phyloP scores from a whole-genome alignment of 2,797 vertebrate species.

The Peromyscus melanophrys region DNA sequence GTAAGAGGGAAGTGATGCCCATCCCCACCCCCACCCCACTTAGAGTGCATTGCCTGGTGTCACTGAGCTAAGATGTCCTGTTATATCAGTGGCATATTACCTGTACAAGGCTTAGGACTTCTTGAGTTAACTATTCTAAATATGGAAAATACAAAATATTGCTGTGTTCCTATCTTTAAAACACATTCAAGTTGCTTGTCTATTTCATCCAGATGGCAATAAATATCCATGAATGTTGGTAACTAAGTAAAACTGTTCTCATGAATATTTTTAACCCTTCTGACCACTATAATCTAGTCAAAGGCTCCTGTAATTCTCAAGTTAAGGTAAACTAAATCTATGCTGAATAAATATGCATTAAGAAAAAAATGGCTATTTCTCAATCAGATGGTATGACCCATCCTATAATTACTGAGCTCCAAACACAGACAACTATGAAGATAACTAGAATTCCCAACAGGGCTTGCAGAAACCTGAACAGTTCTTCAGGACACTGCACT shows the following conservation, averaged over 20 bases:
- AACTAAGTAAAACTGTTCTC: neutral
- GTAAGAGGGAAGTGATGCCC: too few species aligned
- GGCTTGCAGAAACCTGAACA: neutral
- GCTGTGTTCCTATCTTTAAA: neutral
- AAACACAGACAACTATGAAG: neutral
- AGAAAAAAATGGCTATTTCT: neutral
- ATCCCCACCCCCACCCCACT: neutral
- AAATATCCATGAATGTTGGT: neutral
- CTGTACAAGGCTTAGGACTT: neutral
- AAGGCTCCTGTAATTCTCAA: neutral
- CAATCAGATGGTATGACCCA: neutral
- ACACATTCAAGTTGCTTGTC: neutral
- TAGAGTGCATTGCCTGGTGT: neutral
- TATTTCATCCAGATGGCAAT: neutral
- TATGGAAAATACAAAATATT: neutral
- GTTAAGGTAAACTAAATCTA: neutral
- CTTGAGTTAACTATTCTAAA: constrained; percentile 18
- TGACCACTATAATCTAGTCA: neutral
- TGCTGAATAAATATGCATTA: neutral
- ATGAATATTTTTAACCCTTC: neutral
- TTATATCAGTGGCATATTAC: neutral
- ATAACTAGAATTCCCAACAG: neutral
- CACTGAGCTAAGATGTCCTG: neutral
- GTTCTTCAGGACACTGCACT: neutral
- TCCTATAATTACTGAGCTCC: neutral